Percentiles rank a stretch among this genome's conserved stretches.
phyloP scores from a whole-genome alignment of 2,113 vertebrate species.

The Anhinga rufa region DNA sequence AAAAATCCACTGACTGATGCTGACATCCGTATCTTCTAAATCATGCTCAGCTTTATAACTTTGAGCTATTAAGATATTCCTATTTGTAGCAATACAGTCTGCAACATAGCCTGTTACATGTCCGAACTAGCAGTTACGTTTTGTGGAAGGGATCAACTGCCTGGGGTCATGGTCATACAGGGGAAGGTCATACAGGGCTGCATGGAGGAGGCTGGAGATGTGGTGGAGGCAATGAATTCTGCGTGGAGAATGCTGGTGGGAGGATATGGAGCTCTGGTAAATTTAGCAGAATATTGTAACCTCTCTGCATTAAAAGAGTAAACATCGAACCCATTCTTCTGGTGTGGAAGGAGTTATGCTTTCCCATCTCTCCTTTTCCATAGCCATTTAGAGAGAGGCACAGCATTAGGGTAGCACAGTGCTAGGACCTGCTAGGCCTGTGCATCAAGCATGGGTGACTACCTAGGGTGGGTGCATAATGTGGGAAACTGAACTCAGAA shows the following conservation, averaged over 20 bases:
- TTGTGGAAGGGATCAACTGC: background rate
- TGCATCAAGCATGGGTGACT: background rate
- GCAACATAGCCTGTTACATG: accelerated
- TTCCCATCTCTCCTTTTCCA: background rate
- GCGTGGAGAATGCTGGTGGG: accelerated
- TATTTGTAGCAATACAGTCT: background rate
- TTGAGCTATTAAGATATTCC: background rate
- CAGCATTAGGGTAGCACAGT: background rate
- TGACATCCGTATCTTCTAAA: accelerated
- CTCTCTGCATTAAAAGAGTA: background rate
- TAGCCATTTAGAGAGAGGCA: background rate
- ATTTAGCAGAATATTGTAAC: background rate
- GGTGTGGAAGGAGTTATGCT: background rate
- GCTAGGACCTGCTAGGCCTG: background rate
- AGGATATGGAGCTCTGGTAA: background rate
- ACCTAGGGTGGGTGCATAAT: too few relatives aligned
- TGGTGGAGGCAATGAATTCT: background rate
- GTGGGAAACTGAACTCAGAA: background rate
- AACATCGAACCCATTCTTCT: background rate
- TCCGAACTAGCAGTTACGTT: accelerated
- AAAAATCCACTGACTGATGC: background rate
- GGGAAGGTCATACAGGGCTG: background rate
- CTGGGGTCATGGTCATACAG: accelerated
- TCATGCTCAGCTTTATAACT: background rate
- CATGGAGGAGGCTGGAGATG: accelerated